Evolutionary conservation across 2,113 vertebrate species (phyloP).

Genomic region (Telmatochromis sp.): DNA sequence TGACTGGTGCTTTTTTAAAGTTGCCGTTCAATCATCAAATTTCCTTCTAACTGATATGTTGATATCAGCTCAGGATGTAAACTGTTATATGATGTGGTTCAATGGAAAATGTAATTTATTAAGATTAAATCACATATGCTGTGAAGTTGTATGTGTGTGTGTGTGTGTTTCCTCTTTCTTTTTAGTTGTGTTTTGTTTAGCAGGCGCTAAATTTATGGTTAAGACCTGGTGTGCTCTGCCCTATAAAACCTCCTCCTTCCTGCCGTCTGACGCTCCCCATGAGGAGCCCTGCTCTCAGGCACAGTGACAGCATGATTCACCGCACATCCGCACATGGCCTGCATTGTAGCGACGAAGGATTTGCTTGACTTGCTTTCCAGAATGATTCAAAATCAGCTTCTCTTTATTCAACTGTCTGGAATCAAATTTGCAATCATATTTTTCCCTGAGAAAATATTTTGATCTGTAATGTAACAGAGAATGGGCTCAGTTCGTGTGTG

Average conservation of each 20-base stretch:
- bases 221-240: neutral
- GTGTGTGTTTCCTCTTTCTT: neutral
- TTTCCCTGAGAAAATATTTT: neutral
- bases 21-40: neutral
- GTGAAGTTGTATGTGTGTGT: neutral
- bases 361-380: neutral
- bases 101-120: conserved; percentile 5
- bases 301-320: neutral
- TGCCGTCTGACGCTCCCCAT: neutral
- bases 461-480: neutral
- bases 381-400: neutral
- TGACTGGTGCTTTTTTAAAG: conserved; percentile 30
- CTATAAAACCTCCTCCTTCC: neutral
- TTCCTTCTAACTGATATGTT: neutral
- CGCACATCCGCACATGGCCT: neutral
- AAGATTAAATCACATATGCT: conserved; percentile 11
- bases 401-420: neutral
- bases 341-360: neutral
- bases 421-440: neutral
- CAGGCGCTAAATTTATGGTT: neutral
- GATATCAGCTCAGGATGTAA: conserved; percentile 23
- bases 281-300: neutral
- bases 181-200: neutral
- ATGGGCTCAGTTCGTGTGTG: neutral
- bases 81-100: neutral